Evolutionary conservation across 2,888 invertebrate species (phyloP).

Genomic region (Drosophila nr. perissopoda): DNA sequence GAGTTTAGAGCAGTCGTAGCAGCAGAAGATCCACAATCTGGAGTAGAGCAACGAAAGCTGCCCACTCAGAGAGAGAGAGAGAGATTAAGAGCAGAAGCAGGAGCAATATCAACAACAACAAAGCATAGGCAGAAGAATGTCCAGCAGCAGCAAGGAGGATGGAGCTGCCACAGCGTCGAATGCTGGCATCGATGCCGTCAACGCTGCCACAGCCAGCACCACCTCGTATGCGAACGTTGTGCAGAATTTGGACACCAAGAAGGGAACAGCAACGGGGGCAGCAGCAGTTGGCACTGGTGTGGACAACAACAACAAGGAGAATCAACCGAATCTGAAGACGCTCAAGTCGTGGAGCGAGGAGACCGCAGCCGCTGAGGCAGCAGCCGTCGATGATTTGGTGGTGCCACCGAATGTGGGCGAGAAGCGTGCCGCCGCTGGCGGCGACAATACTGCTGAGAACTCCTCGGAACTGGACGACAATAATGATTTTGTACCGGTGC

Average conservation of each 20-base stretch:
- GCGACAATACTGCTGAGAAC: conserved; percentile 82
- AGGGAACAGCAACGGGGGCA: conserved; percentile 39
- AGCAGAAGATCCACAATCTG: conserved; percentile 53
- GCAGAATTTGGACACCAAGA: conserved; percentile 84
- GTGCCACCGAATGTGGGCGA: conserved; percentile 80
- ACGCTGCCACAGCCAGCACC: conserved; percentile 85
- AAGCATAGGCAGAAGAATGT: conserved; percentile 72
- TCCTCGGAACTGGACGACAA: conserved; percentile 84
- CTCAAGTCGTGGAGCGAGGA: conserved; percentile 84
- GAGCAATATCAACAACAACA: conserved; percentile 23
- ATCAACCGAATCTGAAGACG: conserved; percentile 79
- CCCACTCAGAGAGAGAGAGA: conserved; percentile 62
- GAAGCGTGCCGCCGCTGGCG: conserved; percentile 81
- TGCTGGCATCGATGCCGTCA: conserved; percentile 45
- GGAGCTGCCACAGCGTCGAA: conserved; percentile 67
- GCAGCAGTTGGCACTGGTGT: conserved; percentile 27
- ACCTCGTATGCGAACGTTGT: conserved; percentile 90
- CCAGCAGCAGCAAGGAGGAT: conserved; percentile 83
- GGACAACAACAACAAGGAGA: conserved; percentile 81
- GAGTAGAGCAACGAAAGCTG: conserved; percentile 58
- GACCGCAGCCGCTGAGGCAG: conserved; percentile 74
- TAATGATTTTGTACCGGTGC: conserved; percentile 84
- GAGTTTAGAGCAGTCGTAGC: conserved; percentile 32
- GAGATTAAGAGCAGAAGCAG: conserved; percentile 36
- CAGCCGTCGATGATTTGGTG: conserved; percentile 56